Conservation (phyloP, 1,140 invertebrate genomes). For the Lepidurus arcticus region DNA sequence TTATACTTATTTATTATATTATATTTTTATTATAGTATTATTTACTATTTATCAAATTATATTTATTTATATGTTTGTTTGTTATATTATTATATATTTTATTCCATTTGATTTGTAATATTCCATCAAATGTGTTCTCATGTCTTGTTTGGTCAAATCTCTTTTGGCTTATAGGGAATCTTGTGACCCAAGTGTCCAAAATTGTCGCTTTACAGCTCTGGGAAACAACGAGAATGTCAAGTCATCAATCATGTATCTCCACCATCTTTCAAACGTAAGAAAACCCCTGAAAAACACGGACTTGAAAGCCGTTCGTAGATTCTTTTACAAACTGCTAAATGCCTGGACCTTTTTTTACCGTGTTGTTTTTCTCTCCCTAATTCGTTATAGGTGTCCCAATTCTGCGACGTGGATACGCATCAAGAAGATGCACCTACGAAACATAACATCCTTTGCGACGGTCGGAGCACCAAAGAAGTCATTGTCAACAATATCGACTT, state of each 20-base stretch:
- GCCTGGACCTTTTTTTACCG: not conserved
- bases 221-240: conserved; percentile 42
- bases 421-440: conserved; percentile 59
- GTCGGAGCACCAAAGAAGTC: conserved; percentile 56
- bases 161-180: conserved; percentile 42
- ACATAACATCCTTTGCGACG: conserved; percentile 59
- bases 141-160: no score
- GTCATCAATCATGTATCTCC: conserved; percentile 53
- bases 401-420: conserved; percentile 57
- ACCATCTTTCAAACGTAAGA: conserved; percentile 39
- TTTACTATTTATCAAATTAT: not conserved
- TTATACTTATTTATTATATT: not conserved
- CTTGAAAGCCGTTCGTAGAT: not conserved
- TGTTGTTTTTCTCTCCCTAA: conserved; percentile 26
- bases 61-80: not conserved
- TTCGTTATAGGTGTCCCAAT: conserved; percentile 48
- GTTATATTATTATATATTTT: conserved; percentile 25
- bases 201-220: conserved; percentile 36
- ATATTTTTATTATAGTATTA: not conserved
- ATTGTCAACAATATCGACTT: conserved; percentile 57
- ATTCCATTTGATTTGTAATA: not conserved
- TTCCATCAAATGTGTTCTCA: no score
- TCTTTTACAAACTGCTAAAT: not conserved
- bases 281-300: not conserved
- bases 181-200: conserved; percentile 40